These are phyloP conservation scores for Eretmochelys imbricata DNA, from an alignment of 2,113 vertebrate species.

Conservation along the genomic window DNA sequence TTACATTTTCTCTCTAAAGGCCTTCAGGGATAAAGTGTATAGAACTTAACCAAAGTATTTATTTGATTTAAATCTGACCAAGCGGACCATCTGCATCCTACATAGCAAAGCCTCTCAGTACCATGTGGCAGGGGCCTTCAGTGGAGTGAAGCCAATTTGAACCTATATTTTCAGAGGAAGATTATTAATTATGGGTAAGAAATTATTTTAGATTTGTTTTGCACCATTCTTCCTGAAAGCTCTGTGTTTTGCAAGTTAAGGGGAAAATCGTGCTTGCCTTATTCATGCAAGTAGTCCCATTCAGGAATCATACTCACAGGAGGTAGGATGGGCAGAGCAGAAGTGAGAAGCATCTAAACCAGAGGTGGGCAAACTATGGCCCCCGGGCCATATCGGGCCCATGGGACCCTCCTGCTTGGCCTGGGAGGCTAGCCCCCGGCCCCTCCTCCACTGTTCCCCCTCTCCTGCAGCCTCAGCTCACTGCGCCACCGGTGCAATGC, in stretches of 20 bases:
- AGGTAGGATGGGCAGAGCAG: not conserved
- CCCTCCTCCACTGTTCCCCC: no score
- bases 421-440: no score
- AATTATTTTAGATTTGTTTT: not conserved
- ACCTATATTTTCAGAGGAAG: not conserved
- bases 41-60: not conserved
- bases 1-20: no score
- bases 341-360: not conserved
- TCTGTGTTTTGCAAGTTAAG: not conserved
- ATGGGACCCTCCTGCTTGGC: no score
- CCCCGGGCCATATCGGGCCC: no score
- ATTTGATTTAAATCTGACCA: not conserved
- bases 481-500: no score
- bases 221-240: conserved; percentile 23
- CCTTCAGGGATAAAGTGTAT: not conserved
- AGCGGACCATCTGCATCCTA: not conserved
- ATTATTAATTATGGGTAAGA: conserved; percentile 5
- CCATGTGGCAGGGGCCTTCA: not conserved
- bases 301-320: not conserved
- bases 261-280: not conserved
- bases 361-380: no score
- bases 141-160: not conserved
- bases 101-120: not conserved
- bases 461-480: no score
- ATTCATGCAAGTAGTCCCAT: not conserved